Evolutionary conservation across 2,888 invertebrate species (phyloP), one percentile per base, ranked within the genome.

Genomic region (Melitaea athalia): DNA sequence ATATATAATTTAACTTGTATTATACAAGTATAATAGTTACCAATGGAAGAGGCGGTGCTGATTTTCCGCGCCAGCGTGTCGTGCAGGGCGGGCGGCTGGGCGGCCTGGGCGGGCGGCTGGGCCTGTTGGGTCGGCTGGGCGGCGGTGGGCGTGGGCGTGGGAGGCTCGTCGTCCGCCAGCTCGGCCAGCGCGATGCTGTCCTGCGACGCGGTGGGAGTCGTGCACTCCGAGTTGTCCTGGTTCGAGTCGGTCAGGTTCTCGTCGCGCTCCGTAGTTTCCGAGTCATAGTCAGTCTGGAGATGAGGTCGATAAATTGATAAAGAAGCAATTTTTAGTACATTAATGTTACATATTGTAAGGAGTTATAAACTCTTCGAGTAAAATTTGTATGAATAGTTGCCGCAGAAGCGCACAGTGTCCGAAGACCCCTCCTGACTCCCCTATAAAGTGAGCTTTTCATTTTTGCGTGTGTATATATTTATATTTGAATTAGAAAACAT

Each of bases 201-300:
- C 77, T 91, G 91, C 72, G 88, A 88, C 59, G 91, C 91, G 12
- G 92, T 93, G 33, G 93, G 93, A 50, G 93, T 93, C n/a, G 93
- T 93, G 81, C 93, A 93, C 79, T 92, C 93, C 0, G 92, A 92
- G 84, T 93, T 92, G 81, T 93, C 93, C 81, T 93, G 93, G 80
- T 92, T 92, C 12, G 93, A 93, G 75, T 93, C 93, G 24, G 93
- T 93, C 0, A 93, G 81, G 79, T 92, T 92, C 79, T 93, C 93
- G 67, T 93, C 93, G 67, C 93, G 91, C 76, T 93, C 93, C 11
- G 93, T 91, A 67, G 91, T 92, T 70, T 93, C 93, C 0, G 91
- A 91, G 78, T 93, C 93, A 84, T 93, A 93, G 75, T 93, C 93
- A 78, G 87, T 92, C 92, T 93, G 81, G 0, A 64, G 53, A 55